Base-by-base conservation (phyloP, 2,113 vertebrate species). In the Macroglossus sobrinus region DNA sequence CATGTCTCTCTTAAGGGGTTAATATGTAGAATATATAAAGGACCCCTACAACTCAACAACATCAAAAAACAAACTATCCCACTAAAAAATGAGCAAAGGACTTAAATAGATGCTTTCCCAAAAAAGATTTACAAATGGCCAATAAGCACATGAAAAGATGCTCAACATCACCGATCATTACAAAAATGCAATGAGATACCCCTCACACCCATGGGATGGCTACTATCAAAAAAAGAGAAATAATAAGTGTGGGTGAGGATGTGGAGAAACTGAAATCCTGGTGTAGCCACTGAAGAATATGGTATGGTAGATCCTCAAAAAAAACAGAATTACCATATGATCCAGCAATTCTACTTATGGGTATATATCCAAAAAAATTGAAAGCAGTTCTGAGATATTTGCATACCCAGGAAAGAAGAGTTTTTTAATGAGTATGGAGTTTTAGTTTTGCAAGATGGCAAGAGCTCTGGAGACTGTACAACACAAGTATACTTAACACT, bases 51-150 rank as follows among this genome's bases (percentile, higher is more conserved):
- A 57, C 24, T 75, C 19, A 38, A 72, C 33, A 19, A 87, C 18
- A 74, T 15, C 47, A 74, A 59, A 22, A 82, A 50, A 50, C 50
- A 19, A 68, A 79, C 5, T 50, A 50, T 50, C 55, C n/a, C 0
- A 66, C 59, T 84, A 59, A n/a, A 91, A 96, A 61, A 22, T 5
- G n/a, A 55, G 30, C 79, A 40, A 91, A 89, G 28, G n/a, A 59
- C 14, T 26, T 59, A 4, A 94, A 86, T 0, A 59, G 21, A 22
- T 16, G 12, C 61, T 95, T 64, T 74, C 75, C 19, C 47, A 24
- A 81, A 75, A 68, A 64, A 33, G 12, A 74, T 28, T 57, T 11
- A 84, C 12, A 24, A 66, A 71, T 10, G 66, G 50, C n/a, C 18
- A 78, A 18, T 5, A 59, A 59, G n/a, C 59, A 53, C n/a, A 28